Conservation (phyloP, 2,888 invertebrate species). For the Rotaria magnacalcarata region DNA sequence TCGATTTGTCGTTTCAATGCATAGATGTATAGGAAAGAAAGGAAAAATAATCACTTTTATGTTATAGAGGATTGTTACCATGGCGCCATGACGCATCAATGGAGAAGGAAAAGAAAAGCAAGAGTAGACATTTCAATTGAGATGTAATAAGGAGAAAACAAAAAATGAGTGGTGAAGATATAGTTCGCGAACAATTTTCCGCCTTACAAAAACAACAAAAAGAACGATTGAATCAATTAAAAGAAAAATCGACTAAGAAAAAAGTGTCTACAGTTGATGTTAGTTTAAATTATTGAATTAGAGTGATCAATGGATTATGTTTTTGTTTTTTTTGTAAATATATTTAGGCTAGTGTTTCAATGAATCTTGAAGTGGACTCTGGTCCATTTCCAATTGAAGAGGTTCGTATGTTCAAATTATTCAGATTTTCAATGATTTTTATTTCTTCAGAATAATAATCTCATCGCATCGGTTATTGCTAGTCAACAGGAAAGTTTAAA, state of each 20-base stretch:
- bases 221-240: background rate
- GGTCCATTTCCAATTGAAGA: constrained; percentile 24
- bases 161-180: background rate
- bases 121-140: no score
- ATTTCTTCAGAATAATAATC: background rate
- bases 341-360: background rate
- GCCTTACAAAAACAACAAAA: constrained; percentile 34
- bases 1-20: background rate
- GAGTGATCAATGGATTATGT: background rate
- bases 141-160: background rate
- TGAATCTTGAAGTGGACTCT: background rate
- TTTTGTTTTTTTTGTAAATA: background rate
- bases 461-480: background rate
- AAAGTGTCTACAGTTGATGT: background rate
- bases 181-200: constrained; percentile 19
- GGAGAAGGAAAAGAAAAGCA: background rate
- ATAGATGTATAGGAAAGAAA: background rate
- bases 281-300: background rate
- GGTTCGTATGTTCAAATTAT: background rate
- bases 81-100: background rate
- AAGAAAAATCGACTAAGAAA: constrained; percentile 7
- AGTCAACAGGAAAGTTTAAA: background rate
- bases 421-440: no score
- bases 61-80: background rate
- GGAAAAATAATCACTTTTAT: background rate